These are phyloP conservation scores for Cotesia glomerata DNA, from an alignment of 1,140 invertebrate species.

Conservation along the genomic window DNA sequence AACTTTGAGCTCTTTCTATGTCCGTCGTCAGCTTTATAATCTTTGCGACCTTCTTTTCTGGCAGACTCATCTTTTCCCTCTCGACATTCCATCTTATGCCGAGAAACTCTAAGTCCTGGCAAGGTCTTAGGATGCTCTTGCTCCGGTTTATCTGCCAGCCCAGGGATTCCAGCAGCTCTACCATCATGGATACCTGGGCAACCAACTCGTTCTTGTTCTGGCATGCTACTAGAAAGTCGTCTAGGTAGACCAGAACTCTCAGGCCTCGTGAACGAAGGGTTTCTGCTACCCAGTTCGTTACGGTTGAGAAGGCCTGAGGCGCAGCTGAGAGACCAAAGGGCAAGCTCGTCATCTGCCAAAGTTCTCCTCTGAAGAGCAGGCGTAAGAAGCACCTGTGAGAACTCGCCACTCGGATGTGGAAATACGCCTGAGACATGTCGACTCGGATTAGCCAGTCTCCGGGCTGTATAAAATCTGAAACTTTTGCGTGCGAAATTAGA, in stretches of 20 bases:
- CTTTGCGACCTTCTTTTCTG: not conserved
- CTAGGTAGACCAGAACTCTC: conserved; percentile 38
- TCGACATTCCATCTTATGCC: conserved; percentile 46
- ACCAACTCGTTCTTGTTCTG: conserved; percentile 38
- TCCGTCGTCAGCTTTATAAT: not conserved
- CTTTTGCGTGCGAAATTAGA: no score
- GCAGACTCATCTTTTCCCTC: not conserved
- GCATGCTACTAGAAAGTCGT: conserved; percentile 43
- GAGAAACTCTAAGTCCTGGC: conserved; percentile 42
- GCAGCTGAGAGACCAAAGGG: conserved; percentile 46
- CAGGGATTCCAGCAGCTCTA: conserved; percentile 28
- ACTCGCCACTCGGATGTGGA: conserved; percentile 42
- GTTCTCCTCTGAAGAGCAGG: conserved; percentile 36
- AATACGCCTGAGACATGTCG: conserved; percentile 48
- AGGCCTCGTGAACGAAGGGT: conserved; percentile 40
- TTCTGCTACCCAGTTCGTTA: conserved; percentile 49
- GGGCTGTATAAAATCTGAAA: no score
- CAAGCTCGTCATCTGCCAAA: conserved; percentile 38
- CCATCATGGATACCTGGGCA: conserved; percentile 15
- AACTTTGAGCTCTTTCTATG: not conserved
- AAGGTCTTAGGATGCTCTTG: conserved; percentile 44
- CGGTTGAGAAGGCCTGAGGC: conserved; percentile 43
- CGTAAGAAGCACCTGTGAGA: conserved; percentile 42
- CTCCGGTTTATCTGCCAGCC: conserved; percentile 45
- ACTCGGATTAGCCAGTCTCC: no score